Percentiles rank a stretch among this genome's conserved stretches.
These are phyloP conservation scores for Drosophila nannoptera DNA, from an alignment of 1,140 invertebrate species.

Conservation along the genomic window DNA sequence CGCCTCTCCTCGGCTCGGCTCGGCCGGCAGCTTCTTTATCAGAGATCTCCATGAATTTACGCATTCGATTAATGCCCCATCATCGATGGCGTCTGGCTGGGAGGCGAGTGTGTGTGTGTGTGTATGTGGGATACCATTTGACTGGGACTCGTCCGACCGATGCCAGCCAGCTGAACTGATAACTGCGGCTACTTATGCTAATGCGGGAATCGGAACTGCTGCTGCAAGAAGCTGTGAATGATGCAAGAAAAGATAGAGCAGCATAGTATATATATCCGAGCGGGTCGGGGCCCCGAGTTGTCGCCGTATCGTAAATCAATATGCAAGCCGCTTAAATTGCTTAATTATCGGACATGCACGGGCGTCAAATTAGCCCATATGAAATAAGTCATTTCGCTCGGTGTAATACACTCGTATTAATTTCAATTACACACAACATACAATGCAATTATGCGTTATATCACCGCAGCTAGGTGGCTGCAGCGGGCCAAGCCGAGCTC, in stretches of 20 bases:
- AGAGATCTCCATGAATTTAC: slow-evolving; percentile 53
- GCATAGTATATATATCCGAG: not conserved
- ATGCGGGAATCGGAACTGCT: slow-evolving; percentile 3
- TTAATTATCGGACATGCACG: slow-evolving; percentile 70
- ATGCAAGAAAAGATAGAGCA: not conserved
- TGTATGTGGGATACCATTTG: slow-evolving; percentile 52
- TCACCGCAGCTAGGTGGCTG: not conserved
- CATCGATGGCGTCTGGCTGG: slow-evolving; percentile 20
- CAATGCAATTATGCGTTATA: slow-evolving; percentile 75
- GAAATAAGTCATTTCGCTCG: slow-evolving; percentile 67
- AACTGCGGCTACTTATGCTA: not conserved
- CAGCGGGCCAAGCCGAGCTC: not conserved
- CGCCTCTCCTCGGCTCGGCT: slow-evolving; percentile 9
- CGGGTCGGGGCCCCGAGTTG: slow-evolving; percentile 9
- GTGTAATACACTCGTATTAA: slow-evolving; percentile 76
- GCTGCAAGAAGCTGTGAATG: not conserved
- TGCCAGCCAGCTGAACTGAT: slow-evolving; percentile 37
- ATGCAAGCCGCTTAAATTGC: slow-evolving; percentile 77
- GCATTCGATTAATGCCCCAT: slow-evolving; percentile 56
- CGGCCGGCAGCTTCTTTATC: slow-evolving; percentile 44
- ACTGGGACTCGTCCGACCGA: slow-evolving; percentile 34
- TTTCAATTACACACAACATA: slow-evolving; percentile 76
- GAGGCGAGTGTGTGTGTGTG: not conserved
- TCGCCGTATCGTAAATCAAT: slow-evolving; percentile 68
- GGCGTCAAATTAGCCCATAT: slow-evolving; percentile 65